Evolutionary conservation across 2,888 invertebrate genomes (phyloP).

Genomic region (Pseudolycoriella hygida): DNA sequence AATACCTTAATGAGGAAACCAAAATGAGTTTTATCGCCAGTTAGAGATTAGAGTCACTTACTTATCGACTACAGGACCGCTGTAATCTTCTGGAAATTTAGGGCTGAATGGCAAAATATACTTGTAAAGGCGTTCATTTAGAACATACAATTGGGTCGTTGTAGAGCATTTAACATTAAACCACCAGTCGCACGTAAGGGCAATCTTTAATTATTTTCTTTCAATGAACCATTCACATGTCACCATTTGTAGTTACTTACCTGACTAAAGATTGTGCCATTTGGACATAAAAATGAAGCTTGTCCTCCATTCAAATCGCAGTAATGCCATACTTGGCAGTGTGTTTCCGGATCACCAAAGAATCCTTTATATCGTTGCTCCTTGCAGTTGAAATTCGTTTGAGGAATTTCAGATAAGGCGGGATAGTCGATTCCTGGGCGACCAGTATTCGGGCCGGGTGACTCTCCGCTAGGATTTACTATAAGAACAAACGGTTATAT

Average conservation of each 20-base stretch:
- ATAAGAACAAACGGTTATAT: too few relatives aligned
- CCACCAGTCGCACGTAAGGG: constrained; percentile 84
- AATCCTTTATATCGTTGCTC: constrained; percentile 78
- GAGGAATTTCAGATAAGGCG: constrained; percentile 52
- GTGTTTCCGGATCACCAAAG: constrained; percentile 74
- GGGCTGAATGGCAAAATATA: constrained; percentile 73
- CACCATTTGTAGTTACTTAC: constrained; percentile 12
- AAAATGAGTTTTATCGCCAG: neutral
- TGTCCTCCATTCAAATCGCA: constrained; percentile 81
- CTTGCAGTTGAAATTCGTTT: constrained; percentile 62
- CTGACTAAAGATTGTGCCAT: constrained; percentile 82
- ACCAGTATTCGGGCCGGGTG: constrained; percentile 34
- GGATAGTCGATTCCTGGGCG: constrained; percentile 67
- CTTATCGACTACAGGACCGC: constrained; percentile 74
- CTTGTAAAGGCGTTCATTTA: constrained; percentile 77
- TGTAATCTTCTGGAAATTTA: constrained; percentile 79
- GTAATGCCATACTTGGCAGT: constrained; percentile 86
- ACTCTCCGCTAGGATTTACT: neutral
- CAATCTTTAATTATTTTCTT: constrained; percentile 31
- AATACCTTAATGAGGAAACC: constrained; percentile 37
- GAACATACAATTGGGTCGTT: constrained; percentile 68
- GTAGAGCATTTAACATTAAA: constrained; percentile 75
- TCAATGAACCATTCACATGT: neutral
- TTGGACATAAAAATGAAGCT: constrained; percentile 76
- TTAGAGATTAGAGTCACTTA: constrained; percentile 24